These are phyloP conservation scores for Benitochromis conjunctus DNA, from an alignment of 2,113 vertebrate species.

Conservation along the genomic window DNA sequence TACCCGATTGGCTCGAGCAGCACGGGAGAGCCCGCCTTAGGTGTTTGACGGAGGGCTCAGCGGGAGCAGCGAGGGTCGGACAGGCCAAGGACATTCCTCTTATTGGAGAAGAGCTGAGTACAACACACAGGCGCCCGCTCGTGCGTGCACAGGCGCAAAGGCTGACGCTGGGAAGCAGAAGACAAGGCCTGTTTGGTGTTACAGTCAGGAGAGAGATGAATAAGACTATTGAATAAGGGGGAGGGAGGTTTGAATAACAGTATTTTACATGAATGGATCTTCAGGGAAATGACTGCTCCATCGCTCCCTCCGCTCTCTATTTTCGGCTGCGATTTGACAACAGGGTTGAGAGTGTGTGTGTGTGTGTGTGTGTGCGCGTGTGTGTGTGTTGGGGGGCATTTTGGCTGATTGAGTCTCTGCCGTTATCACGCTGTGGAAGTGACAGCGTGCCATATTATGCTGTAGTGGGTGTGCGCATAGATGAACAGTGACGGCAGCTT, in stretches of 20 bases:
- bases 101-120: slow-evolving; percentile 16
- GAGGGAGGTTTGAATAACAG: slow-evolving; percentile 61
- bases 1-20: slow-evolving; percentile 38
- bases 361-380: background rate
- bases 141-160: background rate
- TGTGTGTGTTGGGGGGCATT: background rate
- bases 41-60: slow-evolving; percentile 49
- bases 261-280: slow-evolving; percentile 71
- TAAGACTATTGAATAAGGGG: slow-evolving; percentile 51
- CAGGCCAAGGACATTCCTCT: slow-evolving; percentile 67
- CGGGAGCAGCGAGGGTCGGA: slow-evolving; percentile 50
- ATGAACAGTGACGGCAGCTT: slow-evolving; percentile 28
- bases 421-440: slow-evolving; percentile 42
- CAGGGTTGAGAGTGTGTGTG: background rate
- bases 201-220: slow-evolving; percentile 61
- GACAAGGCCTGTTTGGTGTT: slow-evolving; percentile 51
- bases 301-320: slow-evolving; percentile 39
- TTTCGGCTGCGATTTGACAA: slow-evolving; percentile 49
- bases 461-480: slow-evolving; percentile 28
- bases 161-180: slow-evolving; percentile 26
- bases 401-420: slow-evolving; percentile 43
- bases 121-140: background rate
- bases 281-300: slow-evolving; percentile 57
- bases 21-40: slow-evolving; percentile 32
- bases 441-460: slow-evolving; percentile 45